phyloP scores from a whole-genome alignment of 1,140 invertebrate species.

The Cotesia glomerata region DNA sequence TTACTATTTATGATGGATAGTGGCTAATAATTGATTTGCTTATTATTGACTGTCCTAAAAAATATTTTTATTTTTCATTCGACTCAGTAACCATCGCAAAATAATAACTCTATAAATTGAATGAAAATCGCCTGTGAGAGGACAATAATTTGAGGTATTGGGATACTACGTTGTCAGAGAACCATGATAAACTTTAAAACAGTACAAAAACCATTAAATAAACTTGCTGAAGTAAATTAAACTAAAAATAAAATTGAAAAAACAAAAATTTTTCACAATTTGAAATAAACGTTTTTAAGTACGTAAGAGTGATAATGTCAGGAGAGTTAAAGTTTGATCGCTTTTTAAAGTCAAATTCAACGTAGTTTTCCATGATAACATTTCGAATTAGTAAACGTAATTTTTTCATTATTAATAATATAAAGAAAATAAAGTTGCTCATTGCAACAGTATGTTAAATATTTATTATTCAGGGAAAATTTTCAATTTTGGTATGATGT shows the following conservation, averaged over 20 bases:
- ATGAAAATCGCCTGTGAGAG: conserved; percentile 24
- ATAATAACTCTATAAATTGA: not conserved
- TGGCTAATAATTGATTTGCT: no score
- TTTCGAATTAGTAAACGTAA: no score
- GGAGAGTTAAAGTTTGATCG: no score
- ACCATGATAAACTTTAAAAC: conserved; percentile 1
- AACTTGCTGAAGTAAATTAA: not conserved
- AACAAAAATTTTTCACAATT: not conserved
- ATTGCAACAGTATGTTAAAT: not conserved
- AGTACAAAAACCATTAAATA: conserved; percentile 25
- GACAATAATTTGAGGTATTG: conserved; percentile 33
- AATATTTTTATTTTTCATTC: not conserved
- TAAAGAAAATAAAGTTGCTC: no score
- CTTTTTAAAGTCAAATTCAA: no score
- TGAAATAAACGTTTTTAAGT: not conserved
- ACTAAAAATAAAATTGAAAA: not conserved
- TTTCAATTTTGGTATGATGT: not conserved
- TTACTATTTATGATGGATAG: no score
- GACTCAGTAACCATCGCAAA: not conserved
- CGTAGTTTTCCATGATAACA: no score
- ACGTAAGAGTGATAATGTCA: no score
- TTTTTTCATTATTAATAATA: no score
- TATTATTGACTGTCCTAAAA: not conserved
- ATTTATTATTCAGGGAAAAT: not conserved
- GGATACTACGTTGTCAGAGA: not conserved